A percentile compares a stretch with the other conserved stretches of the same genome.
phyloP scores from a whole-genome alignment of 2,797 vertebrate genomes.

The Tauraco hartlaubi region DNA sequence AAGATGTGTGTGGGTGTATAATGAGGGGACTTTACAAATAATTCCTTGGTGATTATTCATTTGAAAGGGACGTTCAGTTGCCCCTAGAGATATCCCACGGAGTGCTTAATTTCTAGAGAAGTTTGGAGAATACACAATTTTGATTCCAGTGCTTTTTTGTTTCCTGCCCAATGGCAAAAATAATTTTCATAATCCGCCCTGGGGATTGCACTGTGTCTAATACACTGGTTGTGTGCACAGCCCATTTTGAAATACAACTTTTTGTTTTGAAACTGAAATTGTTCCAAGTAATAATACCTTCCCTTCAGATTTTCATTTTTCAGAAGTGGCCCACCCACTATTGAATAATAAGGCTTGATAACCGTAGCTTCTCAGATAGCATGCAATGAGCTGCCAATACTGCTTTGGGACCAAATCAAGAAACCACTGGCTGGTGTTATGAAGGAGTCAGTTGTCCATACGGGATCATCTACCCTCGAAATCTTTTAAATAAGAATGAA shows the following conservation, averaged over 20 bases:
- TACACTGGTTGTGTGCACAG: background rate
- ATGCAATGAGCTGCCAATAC: background rate
- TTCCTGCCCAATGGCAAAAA: conserved; percentile 3
- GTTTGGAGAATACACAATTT: background rate
- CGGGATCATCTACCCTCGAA: background rate
- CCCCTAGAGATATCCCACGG: background rate
- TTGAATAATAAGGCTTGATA: conserved; percentile 47
- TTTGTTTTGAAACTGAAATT: conserved; percentile 16
- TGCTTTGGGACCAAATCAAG: background rate
- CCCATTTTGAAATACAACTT: background rate
- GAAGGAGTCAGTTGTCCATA: background rate
- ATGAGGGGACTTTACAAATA: conserved; percentile 35
- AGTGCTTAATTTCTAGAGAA: background rate
- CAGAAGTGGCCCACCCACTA: conserved; percentile 11
- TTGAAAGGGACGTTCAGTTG: background rate
- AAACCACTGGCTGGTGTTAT: background rate
- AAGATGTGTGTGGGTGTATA: background rate
- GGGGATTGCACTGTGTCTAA: background rate
- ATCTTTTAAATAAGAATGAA: background rate
- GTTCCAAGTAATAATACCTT: conserved; percentile 28
- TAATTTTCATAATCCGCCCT: background rate
- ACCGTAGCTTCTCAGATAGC: conserved; percentile 23
- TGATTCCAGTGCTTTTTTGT: background rate
- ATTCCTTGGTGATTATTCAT: conserved; percentile 37
- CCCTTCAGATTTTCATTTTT: conserved; percentile 22